Evolutionary conservation across 2,113 vertebrate species (phyloP).

Genomic region (Orcinus orca): DNA sequence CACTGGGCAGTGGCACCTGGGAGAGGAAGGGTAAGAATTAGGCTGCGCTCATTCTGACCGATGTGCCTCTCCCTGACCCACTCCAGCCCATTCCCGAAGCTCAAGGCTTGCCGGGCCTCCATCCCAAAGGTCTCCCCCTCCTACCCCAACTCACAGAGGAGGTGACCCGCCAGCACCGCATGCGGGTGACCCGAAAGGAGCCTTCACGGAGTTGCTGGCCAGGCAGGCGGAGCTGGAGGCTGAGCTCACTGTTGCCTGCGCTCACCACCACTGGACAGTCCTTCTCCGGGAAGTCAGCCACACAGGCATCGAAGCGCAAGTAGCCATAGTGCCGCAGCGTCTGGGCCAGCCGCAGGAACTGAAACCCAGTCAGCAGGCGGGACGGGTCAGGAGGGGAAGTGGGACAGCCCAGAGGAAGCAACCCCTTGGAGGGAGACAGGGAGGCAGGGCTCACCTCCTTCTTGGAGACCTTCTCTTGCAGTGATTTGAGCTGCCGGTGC

Average conservation of each 20-base stretch:
- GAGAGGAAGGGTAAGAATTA: neutral
- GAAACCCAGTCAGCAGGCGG: neutral
- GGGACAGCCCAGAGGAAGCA: neutral
- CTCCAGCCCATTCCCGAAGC: neutral
- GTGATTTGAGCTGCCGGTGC: constrained; percentile 95
- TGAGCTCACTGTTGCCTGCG: constrained; percentile 97
- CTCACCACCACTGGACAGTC: constrained; percentile 97
- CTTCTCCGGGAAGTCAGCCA: constrained; percentile 98
- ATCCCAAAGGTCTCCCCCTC: neutral
- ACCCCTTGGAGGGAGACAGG: neutral
- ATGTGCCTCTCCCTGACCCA: neutral
- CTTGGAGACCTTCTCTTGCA: constrained; percentile 99
- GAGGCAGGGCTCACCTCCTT: constrained; percentile 89
- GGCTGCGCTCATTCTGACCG: neutral
- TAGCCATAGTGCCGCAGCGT: constrained; percentile 98
- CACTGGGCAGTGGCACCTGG: constrained; percentile 91
- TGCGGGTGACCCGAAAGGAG: constrained; percentile 98
- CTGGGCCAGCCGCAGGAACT: constrained; percentile 96
- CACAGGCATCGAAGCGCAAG: constrained; percentile 96
- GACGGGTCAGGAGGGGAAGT: neutral
- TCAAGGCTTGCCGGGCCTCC: neutral
- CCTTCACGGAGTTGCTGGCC: constrained; percentile 97
- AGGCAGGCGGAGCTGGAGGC: constrained; percentile 97
- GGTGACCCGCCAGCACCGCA: constrained; percentile 98
- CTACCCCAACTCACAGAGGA: constrained; percentile 91